A percentile compares a stretch with the other conserved stretches of the same genome.
phyloP scores from a whole-genome alignment of 2,888 invertebrate genomes.

The Drosophila merina region DNA sequence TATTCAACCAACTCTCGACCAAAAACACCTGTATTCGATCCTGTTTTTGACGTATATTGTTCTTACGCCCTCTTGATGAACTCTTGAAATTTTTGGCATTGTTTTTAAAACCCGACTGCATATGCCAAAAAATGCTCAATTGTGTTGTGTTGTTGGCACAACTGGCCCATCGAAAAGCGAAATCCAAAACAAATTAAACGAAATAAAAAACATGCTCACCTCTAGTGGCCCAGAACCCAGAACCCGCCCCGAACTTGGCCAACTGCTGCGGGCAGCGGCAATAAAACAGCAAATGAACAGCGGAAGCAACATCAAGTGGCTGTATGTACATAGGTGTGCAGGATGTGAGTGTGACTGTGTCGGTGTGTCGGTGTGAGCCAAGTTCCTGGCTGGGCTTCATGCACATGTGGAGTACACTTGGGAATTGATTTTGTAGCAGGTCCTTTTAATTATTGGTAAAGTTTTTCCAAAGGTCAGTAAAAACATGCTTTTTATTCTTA shows the following conservation, averaged over 20 bases:
- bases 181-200: conserved; percentile 23
- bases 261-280: conserved; percentile 58
- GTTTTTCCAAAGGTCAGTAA: background rate
- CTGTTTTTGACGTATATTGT: background rate
- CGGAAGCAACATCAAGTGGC: conserved; percentile 72
- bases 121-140: background rate
- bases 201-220: conserved; percentile 36
- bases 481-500: background rate
- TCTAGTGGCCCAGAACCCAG: conserved; percentile 21
- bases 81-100: background rate
- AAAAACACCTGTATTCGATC: background rate
- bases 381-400: conserved; percentile 31
- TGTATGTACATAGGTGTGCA: conserved; percentile 21
- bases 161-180: background rate
- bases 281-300: conserved; percentile 78
- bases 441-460: background rate
- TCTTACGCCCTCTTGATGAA: background rate
- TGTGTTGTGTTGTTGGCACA: conserved; percentile 4
- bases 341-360: background rate
- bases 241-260: conserved; percentile 28
- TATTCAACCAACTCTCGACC: background rate
- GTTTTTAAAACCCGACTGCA: background rate
- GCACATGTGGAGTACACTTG: conserved; percentile 17
- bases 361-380: conserved; percentile 43
- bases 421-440: background rate